Evolutionary conservation across 1,140 invertebrate genomes (phyloP).

Genomic region (Caenorhabditis tropicalis): DNA sequence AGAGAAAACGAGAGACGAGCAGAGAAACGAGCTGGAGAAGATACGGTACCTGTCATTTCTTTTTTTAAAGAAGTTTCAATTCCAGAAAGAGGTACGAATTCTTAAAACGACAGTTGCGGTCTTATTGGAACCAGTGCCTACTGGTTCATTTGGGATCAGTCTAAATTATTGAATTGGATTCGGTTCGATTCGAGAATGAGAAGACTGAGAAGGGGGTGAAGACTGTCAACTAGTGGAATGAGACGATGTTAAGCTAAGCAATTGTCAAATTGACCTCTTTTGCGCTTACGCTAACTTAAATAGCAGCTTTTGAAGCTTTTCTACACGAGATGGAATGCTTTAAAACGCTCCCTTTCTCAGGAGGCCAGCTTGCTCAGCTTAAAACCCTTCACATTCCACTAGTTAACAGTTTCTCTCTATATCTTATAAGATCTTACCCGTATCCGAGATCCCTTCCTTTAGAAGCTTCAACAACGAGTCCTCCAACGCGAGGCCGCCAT

Average conservation of each 20-base stretch:
- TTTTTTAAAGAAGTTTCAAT: background rate
- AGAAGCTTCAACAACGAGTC: slow-evolving; percentile 39
- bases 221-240: background rate
- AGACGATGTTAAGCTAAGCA: too few species aligned
- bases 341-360: too few species aligned
- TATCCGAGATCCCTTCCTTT: background rate
- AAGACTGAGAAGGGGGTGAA: slow-evolving; percentile 10
- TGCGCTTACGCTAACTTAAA: too few species aligned
- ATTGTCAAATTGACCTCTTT: too few species aligned
- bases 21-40: background rate
- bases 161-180: background rate
- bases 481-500: slow-evolving; percentile 5
- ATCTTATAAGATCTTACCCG: too few species aligned
- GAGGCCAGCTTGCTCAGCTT: too few species aligned
- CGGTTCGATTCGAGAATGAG: slow-evolving; percentile 18
- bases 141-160: too few species aligned
- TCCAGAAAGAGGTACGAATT: background rate
- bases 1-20: background rate
- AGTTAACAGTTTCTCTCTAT: background rate
- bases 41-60: background rate
- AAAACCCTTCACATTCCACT: too few species aligned
- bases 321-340: too few species aligned
- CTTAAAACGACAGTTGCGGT: background rate
- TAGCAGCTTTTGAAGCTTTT: too few species aligned
- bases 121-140: too few species aligned